Base-by-base conservation (phyloP, 2,113 vertebrate genomes). In the Malaclemys terrapin region DNA sequence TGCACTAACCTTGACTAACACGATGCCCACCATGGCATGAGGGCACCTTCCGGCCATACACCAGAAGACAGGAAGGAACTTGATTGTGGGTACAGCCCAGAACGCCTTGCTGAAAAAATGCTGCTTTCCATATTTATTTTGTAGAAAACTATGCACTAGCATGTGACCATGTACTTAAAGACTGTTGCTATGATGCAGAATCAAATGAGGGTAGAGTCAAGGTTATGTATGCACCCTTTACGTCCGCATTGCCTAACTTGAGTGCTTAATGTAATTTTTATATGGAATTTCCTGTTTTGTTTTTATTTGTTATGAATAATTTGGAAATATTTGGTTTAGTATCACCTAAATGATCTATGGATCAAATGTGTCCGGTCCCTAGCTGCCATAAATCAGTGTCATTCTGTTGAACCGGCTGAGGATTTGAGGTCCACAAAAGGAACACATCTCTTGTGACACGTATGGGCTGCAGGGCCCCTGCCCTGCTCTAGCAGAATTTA, bases 201-300 rank as follows among this genome's bases (percentile, higher is more conserved):
- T 19, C n/a, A 29, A 22, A 57, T 17, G 31, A 9, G 20, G 20
- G 5, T 83, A 38, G 35, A 25, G 57, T 38, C 12, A 22, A 35
- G 22, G 42, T 84, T 42, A 19, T 1, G 0, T 3, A 54, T 84
- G 54, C 19, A 53, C 35, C 0, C 1, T 24, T 93, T 1, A 10
- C 3, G 0, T 83, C 47, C 52, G 4, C 2, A 53, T 16, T 82
- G 24, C 35, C 11, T 35, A 10, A 29, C 12, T 90, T 56, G 13
- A 38, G 9, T 35, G 29, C 35, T 50, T 22, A 10, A 47, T 81
- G 12, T 45, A 89, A 27, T 53, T 85, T 76, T 27, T 47, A n/a
- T 72, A 22, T 72, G n/a, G 25, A 47, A 78, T 78, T 45, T 35
- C 62, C 8, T 59, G 35, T 35, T 86, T 3, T 65, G 31, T 49